Base-by-base conservation (phyloP, 2,888 invertebrate species). In the Aspidiotus rigidus region DNA sequence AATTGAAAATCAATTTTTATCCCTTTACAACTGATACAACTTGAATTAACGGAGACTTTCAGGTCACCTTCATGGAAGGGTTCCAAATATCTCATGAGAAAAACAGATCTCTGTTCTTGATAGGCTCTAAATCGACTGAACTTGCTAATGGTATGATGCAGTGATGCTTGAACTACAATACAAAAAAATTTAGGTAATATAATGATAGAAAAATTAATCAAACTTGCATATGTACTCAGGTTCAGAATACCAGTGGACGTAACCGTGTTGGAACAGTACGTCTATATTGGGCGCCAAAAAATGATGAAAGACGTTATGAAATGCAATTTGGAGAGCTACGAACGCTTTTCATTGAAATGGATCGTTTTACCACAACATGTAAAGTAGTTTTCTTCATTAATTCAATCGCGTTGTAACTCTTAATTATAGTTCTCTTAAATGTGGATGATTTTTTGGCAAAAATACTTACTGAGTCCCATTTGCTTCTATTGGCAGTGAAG, bases 321-420 rank as follows among this genome's bases (percentile, higher is more conserved):
- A 85, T 86, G 81, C 74, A 77, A 13, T 82, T 85, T 73, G 77
- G 81, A 10, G 84, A 85, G 59, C 87, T 88, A 77, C 80, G 85
- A 64, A 77, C 79, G 8, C 77, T 85, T 60, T 85, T 87, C 82
- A 82, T 88, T 64, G 88, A 89, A 76, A 78, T 88, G 76, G 88
- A 88, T 79, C 86, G 86, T 77, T 88, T 88, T 76, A 80, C 82
- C 0, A 79, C 82, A 7, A 79, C 77, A 41, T 75, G 87, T 88
- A 79, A 28, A 28, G 28, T 28, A 28, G 28, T 28, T 28, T 28
- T 28, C 28, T 28, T 28, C n/a, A n/a, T n/a, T n/a, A n/a, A n/a
- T n/a, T n/a, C n/a, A n/a, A n/a, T n/a, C n/a, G n/a, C n/a, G n/a
- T n/a, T n/a, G n/a, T n/a, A n/a, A n/a, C n/a, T n/a, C n/a, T n/a